Base-by-base conservation (phyloP, 2,797 vertebrate genomes). In the Allenopithecus nigroviridis region DNA sequence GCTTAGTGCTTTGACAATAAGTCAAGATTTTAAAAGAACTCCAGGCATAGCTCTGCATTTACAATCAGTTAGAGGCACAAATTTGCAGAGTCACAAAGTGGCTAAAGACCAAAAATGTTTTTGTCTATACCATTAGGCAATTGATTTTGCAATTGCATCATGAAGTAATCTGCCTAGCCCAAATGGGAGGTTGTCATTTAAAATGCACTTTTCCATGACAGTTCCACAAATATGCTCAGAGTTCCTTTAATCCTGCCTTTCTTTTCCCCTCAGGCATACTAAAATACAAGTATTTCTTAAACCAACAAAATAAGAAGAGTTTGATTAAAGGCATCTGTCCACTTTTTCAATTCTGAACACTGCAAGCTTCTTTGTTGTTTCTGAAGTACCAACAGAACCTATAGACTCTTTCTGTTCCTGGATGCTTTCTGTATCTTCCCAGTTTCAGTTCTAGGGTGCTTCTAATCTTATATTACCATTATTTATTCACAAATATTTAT, bases 71-170 rank as follows among this genome's bases (percentile, higher is more conserved):
- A 59, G 14, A 96, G 61, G 83, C 85, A 96, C 78, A 95, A 36
- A 96, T 98, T 72, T 96, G 95, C 96, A 91, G 81, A 97, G 89
- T 98, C 79, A 96, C 75, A 91, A 94, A 96, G 94, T 98, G 95
- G 80, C 94, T 89, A 87, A 94, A 70, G 89, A 88, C 93, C 68
- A 95, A 80, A 97, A 96, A 87, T 94, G 84, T 53, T 91, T 95
- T 95, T 78, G 91, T 76, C 39, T 96, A 26, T 91, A 55, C 76
- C 90, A 96, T 97, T 96, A 97, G 80, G 64, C 59, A 74, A 88
- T 97, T 95, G 89, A 92, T 96, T 96, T 97, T 79, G 43, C 53
- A 95, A 79, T 91, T 92, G 53, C 64, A 43, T 97, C 80, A 78
- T 75, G 76, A 94, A 70, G 64, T 53, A 92, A 95, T 89, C 48